A percentile compares a stretch with the other conserved stretches of the same genome.
Conservation (phyloP, 1,140 invertebrate species). For the Pseudoatta argentina region DNA sequence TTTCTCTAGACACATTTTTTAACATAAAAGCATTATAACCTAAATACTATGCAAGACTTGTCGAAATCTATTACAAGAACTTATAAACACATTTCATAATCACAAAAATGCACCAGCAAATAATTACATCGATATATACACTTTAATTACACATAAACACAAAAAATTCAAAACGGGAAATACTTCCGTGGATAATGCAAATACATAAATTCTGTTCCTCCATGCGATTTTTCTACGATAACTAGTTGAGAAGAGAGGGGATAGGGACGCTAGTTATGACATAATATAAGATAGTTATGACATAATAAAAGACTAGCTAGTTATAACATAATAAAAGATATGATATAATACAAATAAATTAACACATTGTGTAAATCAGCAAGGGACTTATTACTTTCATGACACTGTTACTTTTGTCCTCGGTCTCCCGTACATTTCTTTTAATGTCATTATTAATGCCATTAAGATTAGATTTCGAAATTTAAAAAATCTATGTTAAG, state of each 20-base stretch:
- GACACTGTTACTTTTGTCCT: not conserved
- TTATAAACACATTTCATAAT: conserved; percentile 10
- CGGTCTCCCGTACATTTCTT: not conserved
- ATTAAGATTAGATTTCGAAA: too few species aligned
- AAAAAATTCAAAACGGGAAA: not conserved
- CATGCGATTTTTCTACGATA: not conserved
- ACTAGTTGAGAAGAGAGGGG: not conserved
- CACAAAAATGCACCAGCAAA: not conserved
- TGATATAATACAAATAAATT: not conserved
- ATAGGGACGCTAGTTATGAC: not conserved
- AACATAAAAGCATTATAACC: too few species aligned
- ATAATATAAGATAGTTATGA: too few species aligned
- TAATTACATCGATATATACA: conserved; percentile 3
- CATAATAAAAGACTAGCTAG: too few species aligned
- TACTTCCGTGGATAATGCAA: not conserved
- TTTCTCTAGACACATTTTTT: too few species aligned
- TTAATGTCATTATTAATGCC: too few species aligned
- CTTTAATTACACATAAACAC: not conserved
- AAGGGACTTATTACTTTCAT: conserved; percentile 2
- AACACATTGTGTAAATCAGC: not conserved
- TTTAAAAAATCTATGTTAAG: too few species aligned
- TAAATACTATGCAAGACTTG: not conserved
- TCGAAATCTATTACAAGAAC: not conserved
- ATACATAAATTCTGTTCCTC: not conserved
- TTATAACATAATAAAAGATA: too few species aligned